Evolutionary conservation across 2,113 vertebrate species (phyloP).

Genomic region (Quiscalus mexicanus): DNA sequence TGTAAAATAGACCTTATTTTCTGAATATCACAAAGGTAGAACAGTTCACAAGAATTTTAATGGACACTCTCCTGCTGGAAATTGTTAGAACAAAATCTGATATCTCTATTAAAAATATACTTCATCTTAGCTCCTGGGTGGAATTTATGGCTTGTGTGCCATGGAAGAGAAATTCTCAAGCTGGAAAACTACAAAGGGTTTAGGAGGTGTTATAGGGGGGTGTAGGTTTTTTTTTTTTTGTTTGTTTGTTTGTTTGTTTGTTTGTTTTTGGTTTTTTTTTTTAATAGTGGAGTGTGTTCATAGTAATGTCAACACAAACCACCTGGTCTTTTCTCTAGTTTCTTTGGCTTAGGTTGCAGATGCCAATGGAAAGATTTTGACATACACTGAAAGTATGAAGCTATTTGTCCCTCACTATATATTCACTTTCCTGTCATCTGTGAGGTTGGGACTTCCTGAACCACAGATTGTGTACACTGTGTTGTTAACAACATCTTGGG

Average conservation of each 20-base stretch:
- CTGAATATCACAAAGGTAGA: background rate
- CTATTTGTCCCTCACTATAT: background rate
- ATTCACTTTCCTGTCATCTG: background rate
- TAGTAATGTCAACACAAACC: background rate
- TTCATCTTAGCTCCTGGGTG: background rate
- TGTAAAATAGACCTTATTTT: background rate
- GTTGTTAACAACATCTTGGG: background rate
- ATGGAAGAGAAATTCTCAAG: background rate
- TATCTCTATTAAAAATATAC: background rate
- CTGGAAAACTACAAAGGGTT: background rate
- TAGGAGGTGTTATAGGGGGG: accelerated
- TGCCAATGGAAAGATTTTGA: background rate
- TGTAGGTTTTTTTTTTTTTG: background rate
- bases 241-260: too few relatives aligned
- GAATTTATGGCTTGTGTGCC: background rate
- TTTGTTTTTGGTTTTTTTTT: background rate
- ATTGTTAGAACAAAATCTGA: background rate
- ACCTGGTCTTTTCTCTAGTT: background rate
- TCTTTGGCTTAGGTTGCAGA: background rate
- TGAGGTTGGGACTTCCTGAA: background rate
- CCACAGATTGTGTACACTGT: background rate
- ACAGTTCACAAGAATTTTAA: background rate
- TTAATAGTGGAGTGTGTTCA: accelerated
- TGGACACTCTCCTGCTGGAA: background rate
- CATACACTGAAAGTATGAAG: background rate